Evolutionary conservation across 2,113 vertebrate genomes (phyloP).

Genomic region (Boleophthalmus pectinirostris): DNA sequence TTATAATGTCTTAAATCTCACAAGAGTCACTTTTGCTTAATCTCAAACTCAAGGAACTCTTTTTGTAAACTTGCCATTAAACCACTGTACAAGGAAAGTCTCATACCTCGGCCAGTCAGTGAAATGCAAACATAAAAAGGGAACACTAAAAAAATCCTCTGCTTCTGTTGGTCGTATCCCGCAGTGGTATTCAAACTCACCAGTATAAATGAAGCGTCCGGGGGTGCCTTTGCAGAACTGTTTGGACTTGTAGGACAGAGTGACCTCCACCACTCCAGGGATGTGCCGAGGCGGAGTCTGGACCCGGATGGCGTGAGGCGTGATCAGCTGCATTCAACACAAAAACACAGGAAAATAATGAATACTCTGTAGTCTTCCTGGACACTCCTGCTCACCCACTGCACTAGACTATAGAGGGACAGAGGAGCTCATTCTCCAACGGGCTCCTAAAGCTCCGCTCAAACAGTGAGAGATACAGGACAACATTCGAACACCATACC

Average conservation of each 20-base stretch:
- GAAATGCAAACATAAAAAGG: not conserved
- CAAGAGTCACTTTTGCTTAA: too few species aligned
- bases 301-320: conserved; percentile 69
- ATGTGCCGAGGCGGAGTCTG: conserved; percentile 75
- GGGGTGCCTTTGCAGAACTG: conserved; percentile 76
- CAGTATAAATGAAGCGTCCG: conserved; percentile 72
- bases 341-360: conserved; percentile 20
- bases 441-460: too few species aligned
- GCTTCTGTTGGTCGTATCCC: not conserved
- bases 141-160: not conserved
- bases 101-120: not conserved
- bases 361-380: not conserved
- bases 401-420: too few species aligned
- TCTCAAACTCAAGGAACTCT: too few species aligned
- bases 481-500: too few species aligned
- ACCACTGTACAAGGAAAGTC: not conserved
- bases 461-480: too few species aligned
- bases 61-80: too few species aligned
- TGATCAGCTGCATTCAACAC: conserved; percentile 52
- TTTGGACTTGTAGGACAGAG: conserved; percentile 74
- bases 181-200: conserved; percentile 32
- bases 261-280: conserved; percentile 73
- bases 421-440: not conserved
- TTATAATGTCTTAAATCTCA: too few species aligned
- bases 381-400: too few species aligned